Evolutionary conservation across 2,888 invertebrate genomes (phyloP).

Genomic region (Drosophila flavopinicola): DNA sequence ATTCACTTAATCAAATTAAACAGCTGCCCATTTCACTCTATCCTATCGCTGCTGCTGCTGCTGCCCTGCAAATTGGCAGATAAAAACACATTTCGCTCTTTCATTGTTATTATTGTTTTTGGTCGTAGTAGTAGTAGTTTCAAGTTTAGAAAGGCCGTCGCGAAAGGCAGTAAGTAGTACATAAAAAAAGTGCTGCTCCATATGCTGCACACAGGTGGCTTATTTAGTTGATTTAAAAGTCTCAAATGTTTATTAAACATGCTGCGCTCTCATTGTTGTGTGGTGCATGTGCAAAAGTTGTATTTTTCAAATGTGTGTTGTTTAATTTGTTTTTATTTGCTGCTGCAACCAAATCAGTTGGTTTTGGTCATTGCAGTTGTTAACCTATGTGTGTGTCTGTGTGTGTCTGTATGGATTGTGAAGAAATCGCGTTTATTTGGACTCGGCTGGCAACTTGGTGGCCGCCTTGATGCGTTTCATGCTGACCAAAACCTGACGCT

Average conservation of each 20-base stretch:
- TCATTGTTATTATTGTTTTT: conserved; percentile 47
- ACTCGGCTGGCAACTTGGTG: conserved; percentile 52
- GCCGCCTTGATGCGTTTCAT: conserved; percentile 68
- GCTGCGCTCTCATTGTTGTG: conserved; percentile 27
- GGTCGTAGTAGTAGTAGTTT: conserved; percentile 7
- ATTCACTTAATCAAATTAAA: conserved; percentile 59
- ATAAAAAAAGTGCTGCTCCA: conserved; percentile 39
- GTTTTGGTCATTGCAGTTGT: conserved; percentile 33
- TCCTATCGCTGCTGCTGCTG: conserved; percentile 4
- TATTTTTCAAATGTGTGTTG: conserved; percentile 21
- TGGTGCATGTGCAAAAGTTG: conserved; percentile 30
- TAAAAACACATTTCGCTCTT: conserved; percentile 24
- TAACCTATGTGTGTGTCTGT: conserved; percentile 7
- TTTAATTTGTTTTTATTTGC: conserved; percentile 14
- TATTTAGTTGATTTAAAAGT: conserved; percentile 48
- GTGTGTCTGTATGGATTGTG: conserved; percentile 9
- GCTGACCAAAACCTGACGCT: conserved; percentile 64
- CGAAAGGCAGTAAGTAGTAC: conserved; percentile 28
- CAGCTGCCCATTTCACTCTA: conserved; percentile 38
- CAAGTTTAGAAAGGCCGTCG: conserved; percentile 45
- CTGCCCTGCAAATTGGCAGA: conserved; percentile 34
- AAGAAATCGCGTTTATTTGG: conserved; percentile 46
- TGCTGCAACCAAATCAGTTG: conserved; percentile 60
- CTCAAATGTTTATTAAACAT: conserved; percentile 65
- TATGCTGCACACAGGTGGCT: conserved; percentile 44